Percentiles rank a stretch among this genome's conserved stretches.
These are phyloP conservation scores for Colossoma macropomum DNA, from an alignment of 2,113 vertebrate species.

Conservation along the genomic window DNA sequence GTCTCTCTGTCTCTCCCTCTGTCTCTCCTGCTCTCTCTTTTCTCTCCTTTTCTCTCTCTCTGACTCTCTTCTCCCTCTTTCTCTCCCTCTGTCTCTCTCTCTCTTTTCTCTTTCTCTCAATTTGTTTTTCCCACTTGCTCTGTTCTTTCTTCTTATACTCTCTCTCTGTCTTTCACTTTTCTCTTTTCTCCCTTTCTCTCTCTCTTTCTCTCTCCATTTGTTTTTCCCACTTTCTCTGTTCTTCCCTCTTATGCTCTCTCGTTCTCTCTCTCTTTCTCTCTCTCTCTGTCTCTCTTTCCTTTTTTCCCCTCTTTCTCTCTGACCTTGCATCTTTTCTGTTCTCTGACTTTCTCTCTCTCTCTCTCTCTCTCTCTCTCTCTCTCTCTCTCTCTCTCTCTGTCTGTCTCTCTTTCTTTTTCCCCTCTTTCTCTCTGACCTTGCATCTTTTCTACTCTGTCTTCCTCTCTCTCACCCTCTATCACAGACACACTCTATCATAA, in stretches of 20 bases:
- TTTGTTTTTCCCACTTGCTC: neutral
- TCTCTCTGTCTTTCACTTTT: neutral
- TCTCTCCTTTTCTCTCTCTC: neutral
- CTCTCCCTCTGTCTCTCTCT: neutral
- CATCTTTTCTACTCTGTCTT: neutral
- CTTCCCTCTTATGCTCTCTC: too few species aligned
- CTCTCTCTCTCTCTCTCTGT: neutral
- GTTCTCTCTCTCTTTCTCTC: neutral
- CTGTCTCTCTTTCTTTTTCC: neutral
- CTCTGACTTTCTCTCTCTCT: too few species aligned
- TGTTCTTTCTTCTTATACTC: neutral
- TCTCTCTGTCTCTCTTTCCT: neutral
- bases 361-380: too few species aligned
- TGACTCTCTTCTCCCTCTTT: neutral
- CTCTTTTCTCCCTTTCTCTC: neutral
- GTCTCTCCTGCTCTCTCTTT: neutral
- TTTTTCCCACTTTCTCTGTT: neutral
- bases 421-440: neutral
- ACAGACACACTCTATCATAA: neutral
- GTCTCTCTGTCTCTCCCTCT: neutral
- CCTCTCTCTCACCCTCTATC: slow-evolving; percentile 25
- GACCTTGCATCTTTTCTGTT: too few species aligned
- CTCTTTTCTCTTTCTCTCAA: neutral
- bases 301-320: neutral
- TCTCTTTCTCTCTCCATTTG: neutral